Evolutionary conservation across 1,140 invertebrate genomes (phyloP), one percentile per base, ranked within the genome.

Genomic region (Cyphomyrmex costatus): DNA sequence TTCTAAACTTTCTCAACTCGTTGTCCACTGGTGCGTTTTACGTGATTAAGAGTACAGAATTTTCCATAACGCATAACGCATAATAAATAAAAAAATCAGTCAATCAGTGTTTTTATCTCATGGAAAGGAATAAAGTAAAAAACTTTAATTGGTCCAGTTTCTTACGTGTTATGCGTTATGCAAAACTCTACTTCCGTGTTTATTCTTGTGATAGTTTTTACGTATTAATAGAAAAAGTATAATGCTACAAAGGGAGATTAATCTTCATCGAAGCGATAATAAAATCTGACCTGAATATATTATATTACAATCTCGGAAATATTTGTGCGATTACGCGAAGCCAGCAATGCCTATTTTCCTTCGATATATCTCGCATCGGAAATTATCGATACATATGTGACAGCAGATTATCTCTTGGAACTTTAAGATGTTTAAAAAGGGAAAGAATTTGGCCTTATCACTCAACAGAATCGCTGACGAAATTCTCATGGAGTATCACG

Each of bases 261-360:
- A 56, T 27, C 10, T 30, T 58, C 78, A 7, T 71, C 19, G 6
- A 6, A 14, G 56, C n/a, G 14, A 58, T 71, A 70, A 70, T 56
- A 30, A 65, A 66, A 82, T 82, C 53, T 60, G 51, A 82, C 51
- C 79, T 42, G 46, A 82, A 82, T 73, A 60, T 42, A 80, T 46
- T 27, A 30, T 24, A 73, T 46, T 71, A n/a, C n/a, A n/a, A n/a
- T n/a, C 21, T 30, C 53, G 66, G 7, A n/a, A 19, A 24, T 24
- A 30, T 46, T 21, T 82, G 27, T 2, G 65, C 49, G 33, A 19
- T 8, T 21, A 51, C 12, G 61, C n/a, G 30, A 5, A 12, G 33
- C 8, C 10, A 21, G 42, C 42, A 27, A 49, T 12, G 10, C 10
- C 19, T 12, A n/a, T 42, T 24, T 42, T 42, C 12, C 12, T 42